phyloP scores from a whole-genome alignment of 1,140 invertebrate species.

The Venustaconcha ellipsiformis region DNA sequence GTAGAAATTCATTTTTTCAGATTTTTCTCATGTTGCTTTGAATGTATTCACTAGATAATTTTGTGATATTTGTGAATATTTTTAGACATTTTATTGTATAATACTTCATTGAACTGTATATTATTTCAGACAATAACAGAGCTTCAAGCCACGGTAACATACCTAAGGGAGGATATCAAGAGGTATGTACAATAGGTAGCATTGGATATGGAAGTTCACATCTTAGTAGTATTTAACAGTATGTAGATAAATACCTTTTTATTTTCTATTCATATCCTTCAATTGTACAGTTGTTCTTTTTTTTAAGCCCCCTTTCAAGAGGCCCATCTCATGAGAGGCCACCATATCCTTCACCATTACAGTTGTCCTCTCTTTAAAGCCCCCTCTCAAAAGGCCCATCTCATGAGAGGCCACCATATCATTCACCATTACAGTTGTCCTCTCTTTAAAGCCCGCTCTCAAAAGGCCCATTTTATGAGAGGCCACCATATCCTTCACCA shows the following conservation, averaged over 20 bases:
- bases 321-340: too few species aligned
- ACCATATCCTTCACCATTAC: too few species aligned
- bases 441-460: too few species aligned
- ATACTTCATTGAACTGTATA: neutral
- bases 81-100: neutral
- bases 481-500: too few species aligned
- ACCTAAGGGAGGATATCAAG: constrained; percentile 58
- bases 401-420: too few species aligned
- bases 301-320: too few species aligned
- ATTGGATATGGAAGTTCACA: neutral
- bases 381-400: too few species aligned
- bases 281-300: too few species aligned
- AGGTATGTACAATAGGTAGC: constrained; percentile 40
- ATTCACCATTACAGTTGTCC: too few species aligned
- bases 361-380: too few species aligned
- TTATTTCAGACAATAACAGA: constrained; percentile 55
- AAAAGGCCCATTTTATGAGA: too few species aligned
- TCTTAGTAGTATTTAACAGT: neutral
- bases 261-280: neutral
- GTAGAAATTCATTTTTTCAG: neutral
- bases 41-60: neutral
- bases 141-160: constrained; percentile 54
- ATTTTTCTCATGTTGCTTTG: neutral
- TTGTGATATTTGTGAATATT: neutral
- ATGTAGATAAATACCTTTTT: neutral